Base-by-base conservation (phyloP, 37 sponge, comb jelly and placozoan species). In the Beroe ovata region DNA sequence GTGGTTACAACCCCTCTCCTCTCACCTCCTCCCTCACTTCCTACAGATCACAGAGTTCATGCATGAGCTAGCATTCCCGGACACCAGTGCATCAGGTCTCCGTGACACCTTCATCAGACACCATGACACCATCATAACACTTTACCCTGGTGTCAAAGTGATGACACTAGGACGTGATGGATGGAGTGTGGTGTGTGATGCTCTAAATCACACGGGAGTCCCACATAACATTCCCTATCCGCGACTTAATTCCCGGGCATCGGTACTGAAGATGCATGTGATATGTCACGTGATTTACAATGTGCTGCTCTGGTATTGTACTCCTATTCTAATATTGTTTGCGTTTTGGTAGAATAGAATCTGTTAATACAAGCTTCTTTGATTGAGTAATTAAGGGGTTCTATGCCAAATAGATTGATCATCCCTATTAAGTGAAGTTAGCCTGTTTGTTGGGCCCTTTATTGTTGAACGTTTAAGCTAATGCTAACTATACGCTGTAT, bases 1-100 rank as follows among this genome's bases (percentile, higher is more conserved):
- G 25, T 1, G 39, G 23, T 20, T 77, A 26, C 20, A 25, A 25
- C 33, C 19, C 54, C 23, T 77, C 38, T n/a, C 19, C 18, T 33
- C 54, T 26, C 41, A 42, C 8, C 54, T 36, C 22, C 28, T 42
- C 1, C 36, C 8, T 4, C 54, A 77, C 19, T 77, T 40, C 47
- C 26, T 77, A n/a, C 8, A 23, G 54, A 38, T 77, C n/a, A 39
- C 38, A 21, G 47, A 77, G 18, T 77, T 42, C 33, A 77, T 77
- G 36, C 42, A 77, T 54, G 25, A 40, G 47, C 39, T 21, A 25
- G 84, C 84, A 3, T 77, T 77, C 28, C 38, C 38, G 26, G 28
- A 77, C 20, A 66, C 30, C 32, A 66, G 36, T 14, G 30, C 18
- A 18, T 14, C 11, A 32, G 69, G 30, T 14, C 35, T 66, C 14